Evolutionary conservation across 2,797 vertebrate species (phyloP).

Genomic region (Chaetodon trifasciatus): DNA sequence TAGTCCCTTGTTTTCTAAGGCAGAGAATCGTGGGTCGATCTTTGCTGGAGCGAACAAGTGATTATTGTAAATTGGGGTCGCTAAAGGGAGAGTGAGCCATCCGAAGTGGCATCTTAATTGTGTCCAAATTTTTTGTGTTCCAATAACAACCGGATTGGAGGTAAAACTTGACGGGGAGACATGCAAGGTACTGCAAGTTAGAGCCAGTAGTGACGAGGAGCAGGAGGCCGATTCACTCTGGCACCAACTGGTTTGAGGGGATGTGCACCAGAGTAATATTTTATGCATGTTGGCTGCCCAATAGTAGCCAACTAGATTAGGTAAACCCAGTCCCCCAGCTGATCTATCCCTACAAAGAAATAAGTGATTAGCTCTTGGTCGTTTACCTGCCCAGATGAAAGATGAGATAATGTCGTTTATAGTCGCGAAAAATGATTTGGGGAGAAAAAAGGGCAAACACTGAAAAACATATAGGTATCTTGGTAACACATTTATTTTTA

Average conservation of each 20-base stretch:
- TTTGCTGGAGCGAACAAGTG: background rate
- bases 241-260: slow-evolving; percentile 2
- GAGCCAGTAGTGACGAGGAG: background rate
- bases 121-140: background rate
- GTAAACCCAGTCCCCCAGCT: background rate
- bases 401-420: background rate
- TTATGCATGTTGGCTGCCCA: background rate
- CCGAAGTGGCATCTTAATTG: background rate
- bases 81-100: background rate
- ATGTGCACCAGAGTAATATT: background rate
- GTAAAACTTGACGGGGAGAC: background rate
- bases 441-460: background rate
- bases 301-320: background rate
- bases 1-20: background rate
- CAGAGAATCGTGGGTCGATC: background rate
- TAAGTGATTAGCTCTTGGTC: background rate
- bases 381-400: slow-evolving; percentile 5
- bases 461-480: background rate
- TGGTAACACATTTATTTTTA: background rate
- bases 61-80: background rate
- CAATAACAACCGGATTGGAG: background rate
- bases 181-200: background rate
- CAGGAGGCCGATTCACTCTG: background rate
- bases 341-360: background rate
- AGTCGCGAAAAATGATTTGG: background rate